These are phyloP conservation scores for Aethes cnicana DNA, from an alignment of 2,888 invertebrate genomes.

Conservation along the genomic window DNA sequence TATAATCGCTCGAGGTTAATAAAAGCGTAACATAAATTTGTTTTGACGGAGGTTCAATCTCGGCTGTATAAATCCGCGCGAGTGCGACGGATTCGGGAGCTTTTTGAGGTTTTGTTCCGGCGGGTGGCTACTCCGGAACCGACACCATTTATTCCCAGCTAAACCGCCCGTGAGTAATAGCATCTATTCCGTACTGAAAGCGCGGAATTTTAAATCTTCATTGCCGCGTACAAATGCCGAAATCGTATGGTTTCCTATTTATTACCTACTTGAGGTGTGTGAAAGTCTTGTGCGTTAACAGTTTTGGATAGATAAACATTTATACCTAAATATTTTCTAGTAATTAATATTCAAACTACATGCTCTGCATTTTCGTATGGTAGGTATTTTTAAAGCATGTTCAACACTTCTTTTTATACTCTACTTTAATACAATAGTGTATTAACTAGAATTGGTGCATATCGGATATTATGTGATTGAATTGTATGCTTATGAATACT, in stretches of 20 bases:
- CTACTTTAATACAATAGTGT: too few species aligned
- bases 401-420: too few species aligned
- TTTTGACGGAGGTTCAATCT: slow-evolving; percentile 31
- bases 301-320: too few species aligned
- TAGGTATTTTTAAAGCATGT: too few species aligned
- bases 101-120: slow-evolving; percentile 51
- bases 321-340: too few species aligned
- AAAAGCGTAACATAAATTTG: slow-evolving; percentile 14
- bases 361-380: too few species aligned
- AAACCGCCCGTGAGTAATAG: slow-evolving; percentile 53
- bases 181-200: slow-evolving; percentile 39
- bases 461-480: slow-evolving; percentile 25
- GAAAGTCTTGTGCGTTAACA: too few species aligned
- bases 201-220: slow-evolving; percentile 36
- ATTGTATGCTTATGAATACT: too few species aligned
- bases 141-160: slow-evolving; percentile 53
- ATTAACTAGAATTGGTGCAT: too few species aligned
- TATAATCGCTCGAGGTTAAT: slow-evolving; percentile 12
- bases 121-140: slow-evolving; percentile 50
- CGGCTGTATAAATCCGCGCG: slow-evolving; percentile 37
- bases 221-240: slow-evolving; percentile 21
- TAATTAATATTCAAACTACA: too few species aligned
- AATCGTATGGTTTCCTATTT: slow-evolving; percentile 35
- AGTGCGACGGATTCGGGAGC: slow-evolving; percentile 36
- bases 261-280: slow-evolving; percentile 29